phyloP scores from a whole-genome alignment of 2,888 invertebrate genomes.

The Tachina fera region DNA sequence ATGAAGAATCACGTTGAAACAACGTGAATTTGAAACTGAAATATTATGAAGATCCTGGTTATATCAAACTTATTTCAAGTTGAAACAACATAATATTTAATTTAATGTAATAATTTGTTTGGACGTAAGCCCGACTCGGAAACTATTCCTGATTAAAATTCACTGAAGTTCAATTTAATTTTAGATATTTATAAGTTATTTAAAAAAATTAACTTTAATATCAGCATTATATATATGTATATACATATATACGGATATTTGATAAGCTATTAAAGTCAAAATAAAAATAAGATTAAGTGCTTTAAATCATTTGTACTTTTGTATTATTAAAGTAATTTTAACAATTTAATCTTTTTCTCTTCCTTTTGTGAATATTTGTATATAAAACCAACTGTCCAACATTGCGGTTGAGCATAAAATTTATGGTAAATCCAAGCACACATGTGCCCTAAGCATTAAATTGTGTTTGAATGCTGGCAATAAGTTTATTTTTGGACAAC shows the following conservation, averaged over 20 bases:
- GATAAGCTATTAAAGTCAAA: not conserved
- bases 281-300: not conserved
- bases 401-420: constrained; percentile 51
- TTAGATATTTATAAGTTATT: too few species aligned
- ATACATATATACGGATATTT: too few species aligned
- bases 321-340: not conserved
- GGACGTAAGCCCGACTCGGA: too few species aligned
- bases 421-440: constrained; percentile 59
- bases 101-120: too few species aligned
- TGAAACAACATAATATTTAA: too few species aligned
- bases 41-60: too few species aligned
- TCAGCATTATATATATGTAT: not conserved
- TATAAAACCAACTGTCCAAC: constrained; percentile 46
- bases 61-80: too few species aligned
- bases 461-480: constrained; percentile 16
- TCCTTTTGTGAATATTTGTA: not conserved
- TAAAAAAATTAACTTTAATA: too few species aligned
- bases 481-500: constrained; percentile 10
- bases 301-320: not conserved
- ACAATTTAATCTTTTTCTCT: constrained; percentile 9
- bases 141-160: too few species aligned
- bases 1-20: too few species aligned
- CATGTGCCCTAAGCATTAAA: constrained; percentile 47
- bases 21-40: too few species aligned
- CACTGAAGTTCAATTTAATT: too few species aligned